Percentiles rank a stretch among this genome's conserved stretches.
phyloP scores from a whole-genome alignment of 1,140 invertebrate genomes.

The Nebria ingens region DNA sequence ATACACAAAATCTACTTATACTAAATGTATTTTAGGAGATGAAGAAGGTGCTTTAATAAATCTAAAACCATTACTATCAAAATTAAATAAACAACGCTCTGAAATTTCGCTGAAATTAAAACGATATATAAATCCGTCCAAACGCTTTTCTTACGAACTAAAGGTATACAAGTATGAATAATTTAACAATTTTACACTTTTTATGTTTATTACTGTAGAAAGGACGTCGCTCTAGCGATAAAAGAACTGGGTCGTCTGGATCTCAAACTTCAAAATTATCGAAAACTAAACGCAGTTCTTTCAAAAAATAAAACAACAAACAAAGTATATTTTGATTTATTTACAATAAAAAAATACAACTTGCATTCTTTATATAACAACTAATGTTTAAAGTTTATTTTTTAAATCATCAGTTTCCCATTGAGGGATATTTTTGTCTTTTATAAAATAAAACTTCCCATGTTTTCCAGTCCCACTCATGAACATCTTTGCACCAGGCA shows the following conservation, averaged over 20 bases:
- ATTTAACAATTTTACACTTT: neutral
- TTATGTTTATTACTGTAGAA: neutral
- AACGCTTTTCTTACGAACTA: conserved; percentile 11
- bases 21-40: conserved; percentile 1
- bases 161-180: conserved; percentile 8
- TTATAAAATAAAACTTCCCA: conserved; percentile 58
- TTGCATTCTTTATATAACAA: neutral
- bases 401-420: conserved; percentile 43
- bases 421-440: conserved; percentile 39
- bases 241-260: neutral
- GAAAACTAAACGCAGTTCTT: neutral
- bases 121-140: conserved; percentile 1
- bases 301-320: neutral
- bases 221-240: neutral
- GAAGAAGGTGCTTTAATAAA: neutral
- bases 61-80: neutral
- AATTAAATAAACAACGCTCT: neutral
- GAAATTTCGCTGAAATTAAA: neutral
- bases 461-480: conserved; percentile 55
- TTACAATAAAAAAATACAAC: neutral
- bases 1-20: neutral
- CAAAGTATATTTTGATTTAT: neutral
- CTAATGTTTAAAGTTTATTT: conserved; percentile 4
- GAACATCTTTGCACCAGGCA: conserved; percentile 61
- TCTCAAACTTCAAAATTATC: neutral